These are phyloP conservation scores for Mesembrinibis cayennensis DNA, from an alignment of 2,113 vertebrate species.

Conservation along the genomic window DNA sequence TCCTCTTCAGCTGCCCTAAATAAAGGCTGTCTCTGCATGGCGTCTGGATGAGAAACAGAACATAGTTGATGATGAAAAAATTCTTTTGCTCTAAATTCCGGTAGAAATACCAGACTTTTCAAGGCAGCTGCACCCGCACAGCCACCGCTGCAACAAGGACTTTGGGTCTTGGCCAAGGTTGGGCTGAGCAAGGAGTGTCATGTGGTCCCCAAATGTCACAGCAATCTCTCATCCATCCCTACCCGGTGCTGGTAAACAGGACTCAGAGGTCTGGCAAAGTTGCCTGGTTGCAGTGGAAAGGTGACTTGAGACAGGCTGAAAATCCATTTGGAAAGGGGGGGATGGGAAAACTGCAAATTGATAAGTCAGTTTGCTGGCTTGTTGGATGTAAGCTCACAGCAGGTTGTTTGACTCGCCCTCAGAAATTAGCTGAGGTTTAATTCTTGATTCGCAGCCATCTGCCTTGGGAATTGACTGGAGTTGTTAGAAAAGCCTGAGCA, in stretches of 20 bases:
- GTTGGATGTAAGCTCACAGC: neutral
- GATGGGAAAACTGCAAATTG: neutral
- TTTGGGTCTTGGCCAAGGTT: neutral
- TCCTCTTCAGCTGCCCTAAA: neutral
- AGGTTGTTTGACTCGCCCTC: neutral
- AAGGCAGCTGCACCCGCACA: neutral
- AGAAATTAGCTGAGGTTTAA: constrained; percentile 42
- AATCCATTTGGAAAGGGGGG: neutral
- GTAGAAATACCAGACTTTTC: neutral
- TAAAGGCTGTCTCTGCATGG: neutral
- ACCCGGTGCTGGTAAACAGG: neutral
- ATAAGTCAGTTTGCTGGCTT: neutral
- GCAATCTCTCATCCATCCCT: neutral
- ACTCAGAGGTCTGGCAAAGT: neutral
- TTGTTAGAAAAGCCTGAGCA: constrained; percentile 46
- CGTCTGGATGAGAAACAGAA: neutral
- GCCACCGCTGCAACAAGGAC: neutral
- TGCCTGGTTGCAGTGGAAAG: neutral
- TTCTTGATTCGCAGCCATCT: constrained; percentile 9
- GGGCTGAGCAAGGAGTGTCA: neutral
- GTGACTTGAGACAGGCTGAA: neutral
- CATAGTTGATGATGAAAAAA: rapidly evolving
- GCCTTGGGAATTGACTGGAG: constrained; percentile 35
- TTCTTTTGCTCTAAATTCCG: neutral
- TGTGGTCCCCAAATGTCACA: neutral